Percentiles rank a stretch among this genome's conserved stretches.
phyloP scores from a whole-genome alignment of 2,797 vertebrate genomes.

The Eupleurogrammus muticus region DNA sequence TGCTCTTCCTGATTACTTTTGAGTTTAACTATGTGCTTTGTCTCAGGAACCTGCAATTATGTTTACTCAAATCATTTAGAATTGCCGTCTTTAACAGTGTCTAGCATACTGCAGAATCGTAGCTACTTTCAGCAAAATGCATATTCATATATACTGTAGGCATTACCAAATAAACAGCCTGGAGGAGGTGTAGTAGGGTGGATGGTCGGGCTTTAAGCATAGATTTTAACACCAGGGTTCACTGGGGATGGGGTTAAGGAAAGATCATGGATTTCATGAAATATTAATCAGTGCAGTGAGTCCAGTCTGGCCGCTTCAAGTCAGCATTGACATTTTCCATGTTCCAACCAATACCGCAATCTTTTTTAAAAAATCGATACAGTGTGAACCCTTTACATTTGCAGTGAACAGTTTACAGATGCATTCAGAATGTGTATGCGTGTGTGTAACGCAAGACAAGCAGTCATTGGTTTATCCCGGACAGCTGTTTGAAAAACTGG shows the following conservation, averaged over 20 bases:
- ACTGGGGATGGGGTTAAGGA: not conserved
- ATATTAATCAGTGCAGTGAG: not conserved
- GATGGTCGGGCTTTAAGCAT: not conserved
- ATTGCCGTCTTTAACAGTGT: not conserved
- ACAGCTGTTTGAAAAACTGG: constrained; percentile 35
- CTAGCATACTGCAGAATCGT: constrained; percentile 11
- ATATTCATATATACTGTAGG: constrained; percentile 16
- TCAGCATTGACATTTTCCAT: not conserved
- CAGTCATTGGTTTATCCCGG: constrained; percentile 14
- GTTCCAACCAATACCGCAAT: not conserved
- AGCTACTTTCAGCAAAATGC: constrained; percentile 4
- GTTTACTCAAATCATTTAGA: not conserved
- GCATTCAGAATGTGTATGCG: not conserved
- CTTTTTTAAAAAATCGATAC: not conserved
- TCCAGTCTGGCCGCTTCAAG: not conserved
- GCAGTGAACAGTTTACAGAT: not conserved
- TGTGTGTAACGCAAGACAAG: constrained; percentile 11
- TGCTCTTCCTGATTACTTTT: not conserved
- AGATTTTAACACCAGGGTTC: constrained; percentile 2
- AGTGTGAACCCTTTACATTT: not conserved
- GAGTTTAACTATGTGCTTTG: constrained; percentile 11
- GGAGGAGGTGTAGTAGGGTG: not conserved
- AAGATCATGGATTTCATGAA: not conserved
- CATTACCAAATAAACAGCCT: constrained; percentile 20
- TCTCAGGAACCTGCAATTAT: not conserved